Base-by-base conservation (phyloP, 2,888 invertebrate genomes). In the Scaptomyza cyrtandrae region DNA sequence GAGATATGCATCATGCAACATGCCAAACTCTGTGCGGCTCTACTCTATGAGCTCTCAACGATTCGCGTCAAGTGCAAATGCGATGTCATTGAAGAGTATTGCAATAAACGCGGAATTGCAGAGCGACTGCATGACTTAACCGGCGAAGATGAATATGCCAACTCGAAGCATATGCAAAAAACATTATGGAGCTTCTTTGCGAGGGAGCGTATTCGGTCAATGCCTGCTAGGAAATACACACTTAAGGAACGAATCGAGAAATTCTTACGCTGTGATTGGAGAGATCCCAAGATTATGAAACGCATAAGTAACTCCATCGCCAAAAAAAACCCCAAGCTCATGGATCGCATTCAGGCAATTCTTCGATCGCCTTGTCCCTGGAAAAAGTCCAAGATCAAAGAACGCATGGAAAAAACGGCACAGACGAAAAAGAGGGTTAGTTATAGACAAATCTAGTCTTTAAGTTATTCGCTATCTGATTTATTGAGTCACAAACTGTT, bases 31-130 rank as follows among this genome's bases (percentile, higher is more conserved):
- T 71, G 70, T 14, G 64, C 75, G 5, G 0, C 19, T 0, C 39
- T 80, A 0, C 11, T 80, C n/a, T 49, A 9, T 1, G 75, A 80
- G 41, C 19, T 83, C 3, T 24, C 75, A 0, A 0, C n/a, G 0
- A 35, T 83, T 3, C 43, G 45, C 0, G 14, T 45, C 7, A 60
- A 13, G 1, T 80, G 80, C 63, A 80, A 80, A 13, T 80, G 80
- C 35, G 35, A 54, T 2, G 0, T 53, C 6, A 54, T 80, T 2
- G 0, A 1, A 1, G 61, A 72, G 0, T 83, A 80, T n/a, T 80
- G 80, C 27, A 29, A 48, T 9, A 63, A 49, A 0, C 24, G 39
- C 0, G 79, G 79, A 14, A 11, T 41, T 2, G 55, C 59, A 29
- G 82, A 79, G 24, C 0, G 9, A 3, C 6, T 70, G 29, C 35